A percentile compares a stretch with the other conserved stretches of the same genome.
Evolutionary conservation across 2,888 invertebrate genomes (phyloP).

Genomic region (Marronus borbonicus): DNA sequence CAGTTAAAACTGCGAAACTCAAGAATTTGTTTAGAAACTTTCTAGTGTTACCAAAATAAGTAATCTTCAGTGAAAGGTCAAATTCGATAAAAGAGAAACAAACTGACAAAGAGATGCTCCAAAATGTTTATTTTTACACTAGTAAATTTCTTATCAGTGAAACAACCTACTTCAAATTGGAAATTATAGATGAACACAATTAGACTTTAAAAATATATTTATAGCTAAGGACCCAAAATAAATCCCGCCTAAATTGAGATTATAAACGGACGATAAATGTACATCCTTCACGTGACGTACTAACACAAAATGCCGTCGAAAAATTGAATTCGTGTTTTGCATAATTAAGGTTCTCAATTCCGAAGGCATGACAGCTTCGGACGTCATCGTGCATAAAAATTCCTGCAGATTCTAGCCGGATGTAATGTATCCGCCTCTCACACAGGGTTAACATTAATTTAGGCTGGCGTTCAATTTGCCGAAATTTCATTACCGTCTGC

Average conservation of each 20-base stretch:
- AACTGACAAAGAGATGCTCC: too few relatives aligned
- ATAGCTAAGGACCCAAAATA: too few relatives aligned
- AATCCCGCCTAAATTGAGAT: not conserved
- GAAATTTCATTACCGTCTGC: conserved; percentile 33
- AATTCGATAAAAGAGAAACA: too few relatives aligned
- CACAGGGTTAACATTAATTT: conserved; percentile 37
- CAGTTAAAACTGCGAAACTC: too few relatives aligned
- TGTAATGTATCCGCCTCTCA: conserved; percentile 9
- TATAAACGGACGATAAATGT: not conserved
- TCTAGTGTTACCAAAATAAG: too few relatives aligned
- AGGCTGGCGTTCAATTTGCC: conserved; percentile 24
- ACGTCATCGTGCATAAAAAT: conserved; percentile 19
- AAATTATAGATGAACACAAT: too few relatives aligned
- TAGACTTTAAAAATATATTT: too few relatives aligned
- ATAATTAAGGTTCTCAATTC: conserved; percentile 30
- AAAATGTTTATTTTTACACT: too few relatives aligned
- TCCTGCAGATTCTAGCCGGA: not conserved
- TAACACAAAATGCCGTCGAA: not conserved
- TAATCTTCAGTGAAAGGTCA: too few relatives aligned
- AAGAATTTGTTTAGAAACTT: too few relatives aligned
- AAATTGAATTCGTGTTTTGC: not conserved
- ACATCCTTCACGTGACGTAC: not conserved
- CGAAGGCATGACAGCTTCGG: conserved; percentile 3
- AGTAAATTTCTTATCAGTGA: too few relatives aligned
- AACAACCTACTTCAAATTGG: too few relatives aligned